phyloP scores from a whole-genome alignment of 2,888 invertebrate genomes.

The Eumacrocentrus americanus region DNA sequence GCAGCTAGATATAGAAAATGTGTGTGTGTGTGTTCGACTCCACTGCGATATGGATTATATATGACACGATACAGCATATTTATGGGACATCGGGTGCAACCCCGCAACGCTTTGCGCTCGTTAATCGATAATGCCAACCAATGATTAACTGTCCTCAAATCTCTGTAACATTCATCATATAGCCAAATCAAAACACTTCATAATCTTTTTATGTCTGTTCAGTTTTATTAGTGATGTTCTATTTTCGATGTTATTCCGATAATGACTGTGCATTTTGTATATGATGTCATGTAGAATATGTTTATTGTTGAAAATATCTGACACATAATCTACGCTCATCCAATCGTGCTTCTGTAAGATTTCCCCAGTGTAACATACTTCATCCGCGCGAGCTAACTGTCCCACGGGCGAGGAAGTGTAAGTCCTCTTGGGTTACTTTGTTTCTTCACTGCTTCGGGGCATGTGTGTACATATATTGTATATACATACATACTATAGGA shows the following conservation, averaged over 20 bases:
- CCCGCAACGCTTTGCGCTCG: conserved; percentile 37
- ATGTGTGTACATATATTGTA: conserved; percentile 6
- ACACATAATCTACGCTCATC: conserved; percentile 30
- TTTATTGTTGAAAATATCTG: conserved; percentile 16
- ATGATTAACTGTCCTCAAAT: conserved; percentile 25
- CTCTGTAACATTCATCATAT: conserved; percentile 22
- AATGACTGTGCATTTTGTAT: too few relatives aligned
- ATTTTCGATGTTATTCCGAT: conserved; percentile 2
- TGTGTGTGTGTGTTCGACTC: conserved; percentile 42
- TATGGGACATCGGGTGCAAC: conserved; percentile 43
- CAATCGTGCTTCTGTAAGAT: conserved; percentile 52
- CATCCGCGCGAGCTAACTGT: conserved; percentile 49
- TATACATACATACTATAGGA: conserved; percentile 23
- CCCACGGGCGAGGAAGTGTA: conserved; percentile 31
- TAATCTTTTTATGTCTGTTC: too few relatives aligned
- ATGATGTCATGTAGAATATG: background rate
- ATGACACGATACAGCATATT: conserved; percentile 45
- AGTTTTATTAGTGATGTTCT: background rate
- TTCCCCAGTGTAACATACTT: conserved; percentile 57
- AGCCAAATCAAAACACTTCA: conserved; percentile 21
- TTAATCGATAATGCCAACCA: conserved; percentile 49
- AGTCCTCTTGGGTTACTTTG: conserved; percentile 27
- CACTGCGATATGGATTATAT: conserved; percentile 46
- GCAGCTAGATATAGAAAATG: conserved; percentile 50
- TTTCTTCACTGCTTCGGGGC: conserved; percentile 17